Evolutionary conservation across 2,888 invertebrate species (phyloP).

Genomic region (Megalurothrips usitatus): DNA sequence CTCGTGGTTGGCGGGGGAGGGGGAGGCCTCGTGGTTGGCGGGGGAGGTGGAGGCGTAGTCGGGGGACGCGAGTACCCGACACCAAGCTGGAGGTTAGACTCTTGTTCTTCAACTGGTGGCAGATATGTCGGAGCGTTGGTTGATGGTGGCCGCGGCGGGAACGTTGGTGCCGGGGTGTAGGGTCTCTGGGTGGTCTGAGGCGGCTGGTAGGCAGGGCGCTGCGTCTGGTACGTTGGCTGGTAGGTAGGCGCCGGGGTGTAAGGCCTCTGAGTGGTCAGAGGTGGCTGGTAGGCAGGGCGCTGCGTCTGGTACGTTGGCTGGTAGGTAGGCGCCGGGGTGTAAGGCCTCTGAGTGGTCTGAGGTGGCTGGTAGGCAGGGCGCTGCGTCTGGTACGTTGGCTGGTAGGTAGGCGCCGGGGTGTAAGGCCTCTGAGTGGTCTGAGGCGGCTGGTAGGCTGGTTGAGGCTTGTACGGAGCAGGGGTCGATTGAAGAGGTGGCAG

Average conservation of each 20-base stretch:
- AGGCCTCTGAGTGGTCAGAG: neutral
- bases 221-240: neutral
- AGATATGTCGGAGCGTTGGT: neutral
- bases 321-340: neutral
- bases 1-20: neutral
- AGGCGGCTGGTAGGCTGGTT: neutral
- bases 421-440: neutral
- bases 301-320: neutral
- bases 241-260: neutral
- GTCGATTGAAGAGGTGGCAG: too few relatives aligned
- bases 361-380: conserved; percentile 5
- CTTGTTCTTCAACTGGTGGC: neutral
- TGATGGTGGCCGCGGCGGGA: neutral
- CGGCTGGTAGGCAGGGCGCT: conserved; percentile 7
- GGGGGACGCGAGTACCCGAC: neutral
- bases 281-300: conserved; percentile 1
- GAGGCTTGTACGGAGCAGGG: neutral
- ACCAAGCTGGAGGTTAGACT: neutral
- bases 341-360: neutral
- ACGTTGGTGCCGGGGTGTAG: neutral
- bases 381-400: neutral
- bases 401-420: neutral
- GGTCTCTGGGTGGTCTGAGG: neutral
- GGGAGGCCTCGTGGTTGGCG: neutral
- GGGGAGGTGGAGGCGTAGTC: neutral